Evolutionary conservation across 2,888 invertebrate genomes (phyloP), one percentile per base, ranked within the genome.

Genomic region (Coecobrya sp.): DNA sequence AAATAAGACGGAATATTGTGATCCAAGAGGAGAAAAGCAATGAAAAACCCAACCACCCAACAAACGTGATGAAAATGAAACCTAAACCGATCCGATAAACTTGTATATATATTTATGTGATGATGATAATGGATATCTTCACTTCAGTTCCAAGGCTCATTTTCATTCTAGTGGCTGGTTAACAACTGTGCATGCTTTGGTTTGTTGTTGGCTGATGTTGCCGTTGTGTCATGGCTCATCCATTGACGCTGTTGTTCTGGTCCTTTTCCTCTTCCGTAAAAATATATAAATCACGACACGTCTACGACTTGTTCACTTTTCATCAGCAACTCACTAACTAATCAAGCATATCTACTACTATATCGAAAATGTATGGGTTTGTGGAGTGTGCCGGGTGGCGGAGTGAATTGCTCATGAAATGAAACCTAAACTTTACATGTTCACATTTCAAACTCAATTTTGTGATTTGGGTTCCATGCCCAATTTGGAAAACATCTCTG

Each of bases 291-390:
- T 76, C 76, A 76, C 76, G 45, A 49, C 45, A 25, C 11, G 65
- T 25, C 65, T 25, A 42, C 73, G 45, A 49, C 76, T 49, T 76
- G 45, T 76, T 76, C 49, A 76, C 22, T 76, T 76, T 76, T 76
- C 76, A 76, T 76, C 76, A 76, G 1, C 49, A 42, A 76, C 76
- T 45, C 49, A 27, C 70, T 3, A n/a, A 76, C 76, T 76, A 76
- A 76, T 49, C 76, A 49, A 76, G 76, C 76, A 49, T 45, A n/a
- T n/a, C n/a, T n/a, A n/a, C n/a, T n/a, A n/a, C n/a, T n/a, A n/a
- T n/a, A 45, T 49, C 76, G 22, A 45, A 76, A 76, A 13, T 49
- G 76, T n/a, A 22, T 76, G 3, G 10, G 19, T n/a, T n/a, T n/a
- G n/a, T n/a, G n/a, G n/a, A n/a, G n/a, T n/a, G n/a, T n/a, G 49